Evolutionary conservation across 2,113 vertebrate genomes (phyloP).

Genomic region (Gnathonemus longibarbis): DNA sequence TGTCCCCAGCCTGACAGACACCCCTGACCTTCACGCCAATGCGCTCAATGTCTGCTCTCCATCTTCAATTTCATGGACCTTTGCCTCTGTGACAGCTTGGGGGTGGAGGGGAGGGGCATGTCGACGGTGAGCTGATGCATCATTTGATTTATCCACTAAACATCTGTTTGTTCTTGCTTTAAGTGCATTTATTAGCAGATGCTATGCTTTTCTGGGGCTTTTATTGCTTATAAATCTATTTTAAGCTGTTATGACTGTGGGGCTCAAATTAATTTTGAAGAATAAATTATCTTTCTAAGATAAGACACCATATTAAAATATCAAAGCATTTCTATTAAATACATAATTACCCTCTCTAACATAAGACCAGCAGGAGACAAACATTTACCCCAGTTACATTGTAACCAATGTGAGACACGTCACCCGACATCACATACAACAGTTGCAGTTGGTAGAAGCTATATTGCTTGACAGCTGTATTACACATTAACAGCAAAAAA

Average conservation of each 20-base stretch:
- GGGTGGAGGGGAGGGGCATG: not conserved
- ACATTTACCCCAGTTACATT: not conserved
- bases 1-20: slow-evolving; percentile 53
- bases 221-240: slow-evolving; percentile 11
- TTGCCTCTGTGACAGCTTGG: slow-evolving; percentile 41
- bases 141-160: not conserved
- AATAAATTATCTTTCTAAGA: not conserved
- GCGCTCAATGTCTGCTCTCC: slow-evolving; percentile 37
- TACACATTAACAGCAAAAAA: not conserved
- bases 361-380: not conserved
- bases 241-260: not conserved
- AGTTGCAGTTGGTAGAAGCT: not conserved
- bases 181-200: slow-evolving; percentile 1
- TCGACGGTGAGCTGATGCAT: not conserved
- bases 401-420: not conserved
- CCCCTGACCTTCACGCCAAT: slow-evolving; percentile 48
- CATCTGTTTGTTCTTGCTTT: slow-evolving; percentile 9
- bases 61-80: slow-evolving; percentile 40
- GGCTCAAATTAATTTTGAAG: slow-evolving; percentile 4
- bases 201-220: not conserved
- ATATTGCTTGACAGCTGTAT: not conserved
- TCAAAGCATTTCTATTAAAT: not conserved
- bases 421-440: not conserved
- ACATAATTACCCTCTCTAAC: not conserved
- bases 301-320: not conserved